Percentiles rank a stretch among this genome's conserved stretches.
phyloP scores from a whole-genome alignment of 2,888 invertebrate genomes.

The Ceriagrion tenellum region DNA sequence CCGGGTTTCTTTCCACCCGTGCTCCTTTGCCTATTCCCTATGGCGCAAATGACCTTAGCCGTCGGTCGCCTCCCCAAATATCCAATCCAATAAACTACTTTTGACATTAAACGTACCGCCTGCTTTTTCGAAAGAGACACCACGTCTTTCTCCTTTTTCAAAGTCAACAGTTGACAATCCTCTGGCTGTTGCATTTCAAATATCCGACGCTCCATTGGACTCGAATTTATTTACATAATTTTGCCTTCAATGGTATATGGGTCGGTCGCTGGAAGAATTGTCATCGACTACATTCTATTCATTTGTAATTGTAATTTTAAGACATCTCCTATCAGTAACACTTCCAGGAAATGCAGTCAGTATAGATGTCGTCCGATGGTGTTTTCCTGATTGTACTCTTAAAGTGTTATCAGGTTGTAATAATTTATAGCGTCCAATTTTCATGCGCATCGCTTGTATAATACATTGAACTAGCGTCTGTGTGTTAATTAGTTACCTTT shows the following conservation, averaged over 20 bases:
- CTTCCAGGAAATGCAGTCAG: neutral
- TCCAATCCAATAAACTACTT: too few relatives aligned
- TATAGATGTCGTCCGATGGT: neutral
- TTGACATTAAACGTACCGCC: too few relatives aligned
- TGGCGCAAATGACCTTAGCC: too few relatives aligned
- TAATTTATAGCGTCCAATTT: too few relatives aligned
- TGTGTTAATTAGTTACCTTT: too few relatives aligned
- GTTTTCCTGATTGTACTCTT: neutral
- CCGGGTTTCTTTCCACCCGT: too few relatives aligned
- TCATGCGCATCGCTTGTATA: too few relatives aligned
- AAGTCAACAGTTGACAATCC: neutral
- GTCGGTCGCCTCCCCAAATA: too few relatives aligned
- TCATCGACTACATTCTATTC: neutral
- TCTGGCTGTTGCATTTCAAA: neutral
- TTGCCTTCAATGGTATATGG: conserved; percentile 25
- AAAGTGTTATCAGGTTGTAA: too few relatives aligned
- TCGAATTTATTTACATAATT: neutral
- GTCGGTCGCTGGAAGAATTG: neutral
- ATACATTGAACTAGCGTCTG: too few relatives aligned
- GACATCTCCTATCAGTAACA: neutral
- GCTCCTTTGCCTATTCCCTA: too few relatives aligned
- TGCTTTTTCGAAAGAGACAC: neutral
- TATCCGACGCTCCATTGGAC: neutral
- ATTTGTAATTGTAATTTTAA: neutral
- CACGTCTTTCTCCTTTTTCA: neutral